Base-by-base conservation (phyloP, 1,140 invertebrate species). In the Frieseomelitta varia region DNA sequence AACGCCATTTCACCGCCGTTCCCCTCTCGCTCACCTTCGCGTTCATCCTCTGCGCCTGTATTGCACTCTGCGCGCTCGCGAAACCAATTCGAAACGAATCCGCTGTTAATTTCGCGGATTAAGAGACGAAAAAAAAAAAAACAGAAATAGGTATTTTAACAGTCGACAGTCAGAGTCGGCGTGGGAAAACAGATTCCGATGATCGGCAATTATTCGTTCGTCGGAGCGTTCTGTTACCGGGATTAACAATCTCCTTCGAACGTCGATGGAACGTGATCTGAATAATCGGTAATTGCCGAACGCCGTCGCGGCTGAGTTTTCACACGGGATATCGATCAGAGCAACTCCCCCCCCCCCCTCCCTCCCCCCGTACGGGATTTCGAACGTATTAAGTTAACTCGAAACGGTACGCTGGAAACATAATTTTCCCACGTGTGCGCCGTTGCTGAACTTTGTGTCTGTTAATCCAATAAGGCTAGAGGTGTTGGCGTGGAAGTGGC, bases 401-500 rank as follows among this genome's bases (percentile, higher is more conserved):
- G 56, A 10, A 75, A 55, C 30, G 27, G 24, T 61, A 34, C 27
- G 21, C 11, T 34, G 2, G 51, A 58, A 61, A 76, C 56, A 76
- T 76, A 34, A 21, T 76, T 76, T 61, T 39, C 30, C 74, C 56
- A 47, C 47, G n/a, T 75, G 12, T 10, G 12, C 30, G 30, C 11
- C 34, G 12, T n/a, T 39, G 2, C 17, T 47, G 39, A 24, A 24
- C 71, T 34, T n/a, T 53, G 74, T 76, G 10, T 39, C 34, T 14
- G 74, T 76, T 76, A 47, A 76, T 76, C 55, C 30, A 24, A 39
- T 76, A 61, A 75, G 73, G 30, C 53, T 12, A 51, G 27, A 4
- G 19, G 27, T n/a, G 47, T 30, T 39, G 24, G 30, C 2, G 21
- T 4, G 12, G 21, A n/a, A 61, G 21, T 27, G 10, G 30, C 39